Base-by-base conservation (phyloP, 53 echinoderm and acorn worm species). In the Zoroaster sp. region DNA sequence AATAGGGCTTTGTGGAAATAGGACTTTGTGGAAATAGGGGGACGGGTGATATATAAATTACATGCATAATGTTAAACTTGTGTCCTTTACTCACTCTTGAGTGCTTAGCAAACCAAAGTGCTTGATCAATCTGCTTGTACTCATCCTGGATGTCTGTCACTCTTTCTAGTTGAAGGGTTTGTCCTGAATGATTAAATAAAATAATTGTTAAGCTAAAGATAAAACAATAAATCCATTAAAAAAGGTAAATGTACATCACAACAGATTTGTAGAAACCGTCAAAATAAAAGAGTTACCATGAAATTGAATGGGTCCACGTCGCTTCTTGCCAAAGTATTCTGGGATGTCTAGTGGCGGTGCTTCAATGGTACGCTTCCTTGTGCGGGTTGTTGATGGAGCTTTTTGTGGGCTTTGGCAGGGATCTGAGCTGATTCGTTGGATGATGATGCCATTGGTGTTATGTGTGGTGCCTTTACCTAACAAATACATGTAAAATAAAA, bases 381-480 rank as follows among this genome's bases (percentile, higher is more conserved):
- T 49, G 12, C 67, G 73, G 39, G 13, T 36, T 15, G 14, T 37
- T 2, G 67, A 44, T 35, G 66, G 63, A 1, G 49, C 34, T 8
- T 74, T 35, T 70, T 71, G 86, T 86, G 70, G 72, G 31, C 5
- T 49, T 31, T 70, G 69, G 10, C 71, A 35, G 4, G 86, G 38
- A 49, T 86, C 69, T 49, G 51, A 30, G 34, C 68, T 68, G 45
- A 41, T 35, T 37, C 83, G 20, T 43, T 93, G 93, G 17, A 89
- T 79, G 52, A 89, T 79, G 31, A 78, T 91, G 12, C 91, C 39
- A 51, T 87, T 90, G 36, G 91, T 87, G 45, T 90, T 90, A 54
- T 94, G 92, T 30, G 94, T 94, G 35, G 92, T 92, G 12, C 90
- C 92, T 74, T 80, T 89, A 21, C 92, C 89, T 77, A 53, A n/a